These are phyloP conservation scores for Deilephila elpenor DNA, from an alignment of 2,888 invertebrate genomes.

Conservation along the genomic window DNA sequence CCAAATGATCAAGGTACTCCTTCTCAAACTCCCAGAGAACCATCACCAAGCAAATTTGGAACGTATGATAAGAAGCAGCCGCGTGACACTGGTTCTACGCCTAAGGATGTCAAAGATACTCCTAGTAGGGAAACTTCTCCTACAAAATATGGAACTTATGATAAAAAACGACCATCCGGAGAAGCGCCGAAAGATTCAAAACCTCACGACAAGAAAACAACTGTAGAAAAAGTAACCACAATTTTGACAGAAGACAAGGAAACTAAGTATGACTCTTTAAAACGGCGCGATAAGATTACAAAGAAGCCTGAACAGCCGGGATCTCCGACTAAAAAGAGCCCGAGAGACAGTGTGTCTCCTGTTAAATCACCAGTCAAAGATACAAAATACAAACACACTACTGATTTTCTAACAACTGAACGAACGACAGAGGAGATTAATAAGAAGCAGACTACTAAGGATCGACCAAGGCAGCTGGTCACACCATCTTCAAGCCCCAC, in stretches of 20 bases:
- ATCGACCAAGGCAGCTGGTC: slow-evolving; percentile 67
- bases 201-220: slow-evolving; percentile 32
- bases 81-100: slow-evolving; percentile 27
- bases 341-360: slow-evolving; percentile 59
- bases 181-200: slow-evolving; percentile 32
- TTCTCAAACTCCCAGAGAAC: slow-evolving; percentile 37
- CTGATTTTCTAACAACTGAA: slow-evolving; percentile 67
- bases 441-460: slow-evolving; percentile 55
- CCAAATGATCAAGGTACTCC: slow-evolving; percentile 32
- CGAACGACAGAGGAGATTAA: slow-evolving; percentile 61
- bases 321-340: slow-evolving; percentile 52
- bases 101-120: slow-evolving; percentile 24
- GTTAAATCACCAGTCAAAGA: slow-evolving; percentile 56
- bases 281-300: slow-evolving; percentile 47
- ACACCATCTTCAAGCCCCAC: slow-evolving; percentile 83
- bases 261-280: slow-evolving; percentile 46
- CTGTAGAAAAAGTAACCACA: slow-evolving; percentile 20
- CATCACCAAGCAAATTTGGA: slow-evolving; percentile 52
- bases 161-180: slow-evolving; percentile 19
- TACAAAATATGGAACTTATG: slow-evolving; percentile 27
- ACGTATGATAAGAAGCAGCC: slow-evolving; percentile 53
- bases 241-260: slow-evolving; percentile 38
- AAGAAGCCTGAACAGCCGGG: slow-evolving; percentile 45
- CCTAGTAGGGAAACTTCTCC: slow-evolving; percentile 29
- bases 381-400: slow-evolving; percentile 57